phyloP scores from a whole-genome alignment of 2,113 vertebrate species.

The Chaetodon trifascialis region DNA sequence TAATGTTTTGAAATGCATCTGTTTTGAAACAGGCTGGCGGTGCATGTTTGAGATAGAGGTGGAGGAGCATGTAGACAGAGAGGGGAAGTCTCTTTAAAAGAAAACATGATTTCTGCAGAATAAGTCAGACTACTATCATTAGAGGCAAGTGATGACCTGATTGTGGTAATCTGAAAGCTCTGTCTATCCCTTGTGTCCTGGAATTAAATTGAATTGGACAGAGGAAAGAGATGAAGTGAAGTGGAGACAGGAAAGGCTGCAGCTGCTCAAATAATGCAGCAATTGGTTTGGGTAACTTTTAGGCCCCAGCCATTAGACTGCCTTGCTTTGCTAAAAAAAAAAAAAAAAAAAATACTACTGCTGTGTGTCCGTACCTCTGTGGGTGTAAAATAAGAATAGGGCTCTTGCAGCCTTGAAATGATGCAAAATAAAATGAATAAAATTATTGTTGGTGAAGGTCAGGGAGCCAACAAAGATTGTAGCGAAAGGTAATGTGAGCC shows the following conservation, averaged over 20 bases:
- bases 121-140: conserved; percentile 34
- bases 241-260: conserved; percentile 3
- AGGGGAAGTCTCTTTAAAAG: conserved; percentile 1
- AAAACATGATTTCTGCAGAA: conserved; percentile 5
- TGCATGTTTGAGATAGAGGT: background rate
- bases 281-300: conserved; percentile 25
- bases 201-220: conserved; percentile 43
- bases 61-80: background rate
- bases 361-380: background rate
- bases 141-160: conserved; percentile 3
- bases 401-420: conserved; percentile 11
- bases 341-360: no score
- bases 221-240: conserved; percentile 25
- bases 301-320: conserved; percentile 3
- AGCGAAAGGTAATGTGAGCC: conserved; percentile 5
- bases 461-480: conserved; percentile 24
- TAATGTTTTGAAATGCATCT: conserved; percentile 12
- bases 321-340: background rate
- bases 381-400: conserved; percentile 7
- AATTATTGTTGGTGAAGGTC: conserved; percentile 43
- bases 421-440: conserved; percentile 35
- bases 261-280: conserved; percentile 25
- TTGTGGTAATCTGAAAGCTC: conserved; percentile 43
- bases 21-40: background rate
- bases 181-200: conserved; percentile 22